These are phyloP conservation scores for Pachyrhynchus sulphureomaculatus DNA, from an alignment of 1,140 invertebrate genomes.

Conservation along the genomic window DNA sequence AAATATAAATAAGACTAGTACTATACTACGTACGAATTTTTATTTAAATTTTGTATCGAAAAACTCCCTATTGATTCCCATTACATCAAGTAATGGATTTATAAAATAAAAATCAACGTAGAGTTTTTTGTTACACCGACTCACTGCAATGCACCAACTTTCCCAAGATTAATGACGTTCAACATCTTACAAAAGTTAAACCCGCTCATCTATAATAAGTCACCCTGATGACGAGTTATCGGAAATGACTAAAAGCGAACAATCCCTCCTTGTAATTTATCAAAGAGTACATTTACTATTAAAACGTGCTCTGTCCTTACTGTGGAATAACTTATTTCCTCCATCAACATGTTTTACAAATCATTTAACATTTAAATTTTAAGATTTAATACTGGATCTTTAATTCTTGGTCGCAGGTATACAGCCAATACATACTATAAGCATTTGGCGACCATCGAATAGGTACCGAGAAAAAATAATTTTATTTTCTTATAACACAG, in stretches of 20 bases:
- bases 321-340: slow-evolving; percentile 10
- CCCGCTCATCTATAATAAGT: slow-evolving; percentile 27
- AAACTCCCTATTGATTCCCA: too few species aligned
- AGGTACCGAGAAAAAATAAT: too few species aligned
- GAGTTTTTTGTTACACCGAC: slow-evolving; percentile 9
- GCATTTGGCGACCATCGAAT: too few species aligned
- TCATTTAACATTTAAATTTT: background rate
- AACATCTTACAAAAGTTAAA: slow-evolving; percentile 11
- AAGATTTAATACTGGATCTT: too few species aligned
- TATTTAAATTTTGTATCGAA: too few species aligned
- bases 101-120: slow-evolving; percentile 9
- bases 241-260: slow-evolving; percentile 28
- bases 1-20: too few species aligned
- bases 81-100: too few species aligned
- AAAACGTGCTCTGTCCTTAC: slow-evolving; percentile 11
- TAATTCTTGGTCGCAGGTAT: too few species aligned
- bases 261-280: slow-evolving; percentile 28
- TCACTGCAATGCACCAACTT: slow-evolving; percentile 16
- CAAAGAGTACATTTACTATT: slow-evolving; percentile 23
- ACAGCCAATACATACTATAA: too few species aligned
- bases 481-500: too few species aligned
- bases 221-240: slow-evolving; percentile 33
- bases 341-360: slow-evolving; percentile 4
- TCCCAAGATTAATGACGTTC: slow-evolving; percentile 22
- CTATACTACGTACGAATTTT: too few species aligned